Evolutionary conservation across 2,797 vertebrate genomes (phyloP).

Genomic region (Anas flavirostris): DNA sequence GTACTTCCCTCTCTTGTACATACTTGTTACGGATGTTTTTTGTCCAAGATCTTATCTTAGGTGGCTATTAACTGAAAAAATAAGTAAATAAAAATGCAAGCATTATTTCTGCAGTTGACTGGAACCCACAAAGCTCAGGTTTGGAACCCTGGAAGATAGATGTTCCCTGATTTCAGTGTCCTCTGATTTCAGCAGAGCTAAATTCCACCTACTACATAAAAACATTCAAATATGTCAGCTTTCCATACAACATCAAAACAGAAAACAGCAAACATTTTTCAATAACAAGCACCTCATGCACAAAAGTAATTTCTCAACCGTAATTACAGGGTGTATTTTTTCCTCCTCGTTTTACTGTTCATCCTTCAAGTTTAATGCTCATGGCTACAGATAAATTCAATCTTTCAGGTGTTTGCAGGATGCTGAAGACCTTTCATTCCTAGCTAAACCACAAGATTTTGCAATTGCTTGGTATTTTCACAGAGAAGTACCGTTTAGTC

Average conservation of each 20-base stretch:
- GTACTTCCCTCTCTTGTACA: not conserved
- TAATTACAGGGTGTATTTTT: not conserved
- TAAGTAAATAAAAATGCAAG: not conserved
- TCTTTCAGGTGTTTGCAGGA: not conserved
- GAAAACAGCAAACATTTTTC: not conserved
- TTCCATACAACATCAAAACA: not conserved
- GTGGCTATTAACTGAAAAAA: not conserved
- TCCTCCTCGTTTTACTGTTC: not conserved
- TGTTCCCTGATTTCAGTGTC: not conserved
- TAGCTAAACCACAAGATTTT: not conserved
- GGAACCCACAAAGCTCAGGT: not conserved
- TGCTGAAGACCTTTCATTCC: not conserved
- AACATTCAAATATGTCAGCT: not conserved
- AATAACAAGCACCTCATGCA: not conserved
- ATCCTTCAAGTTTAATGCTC: not conserved
- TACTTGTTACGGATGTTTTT: not conserved
- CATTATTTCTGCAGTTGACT: not conserved
- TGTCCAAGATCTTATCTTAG: not conserved
- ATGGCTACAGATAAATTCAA: not conserved
- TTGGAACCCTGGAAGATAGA: not conserved
- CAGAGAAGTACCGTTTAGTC: not conserved
- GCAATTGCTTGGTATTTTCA: not conserved
- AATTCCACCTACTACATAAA: conserved; percentile 10
- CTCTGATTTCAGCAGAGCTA: not conserved
- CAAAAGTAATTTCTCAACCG: not conserved